Conservation (phyloP, 53 echinoderm and acorn worm species). For the Stichopus horrens region DNA sequence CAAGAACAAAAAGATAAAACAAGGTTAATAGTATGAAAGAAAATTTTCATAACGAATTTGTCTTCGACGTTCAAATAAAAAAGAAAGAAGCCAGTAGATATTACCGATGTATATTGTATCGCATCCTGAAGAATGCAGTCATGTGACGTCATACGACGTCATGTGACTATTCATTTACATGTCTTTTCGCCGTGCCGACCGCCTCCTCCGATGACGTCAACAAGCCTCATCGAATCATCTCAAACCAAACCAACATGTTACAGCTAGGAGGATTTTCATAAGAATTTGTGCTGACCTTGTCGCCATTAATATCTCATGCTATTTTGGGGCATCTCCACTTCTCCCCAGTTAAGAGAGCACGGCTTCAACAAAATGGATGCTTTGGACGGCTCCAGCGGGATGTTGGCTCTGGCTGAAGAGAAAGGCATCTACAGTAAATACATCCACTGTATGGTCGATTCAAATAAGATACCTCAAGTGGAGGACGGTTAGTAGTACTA, state of each 20-base stretch:
- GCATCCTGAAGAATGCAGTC: too few relatives aligned
- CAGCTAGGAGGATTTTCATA: neutral
- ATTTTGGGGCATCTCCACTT: neutral
- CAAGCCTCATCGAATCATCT: neutral
- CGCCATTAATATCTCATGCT: neutral
- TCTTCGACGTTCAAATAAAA: too few relatives aligned
- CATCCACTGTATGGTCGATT: constrained; percentile 33
- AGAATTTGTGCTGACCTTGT: neutral
- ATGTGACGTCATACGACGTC: too few relatives aligned
- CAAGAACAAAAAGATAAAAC: too few relatives aligned
- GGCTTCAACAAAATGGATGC: constrained; percentile 32
- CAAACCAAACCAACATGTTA: neutral
- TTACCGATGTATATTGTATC: too few relatives aligned
- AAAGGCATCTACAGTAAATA: constrained; percentile 29
- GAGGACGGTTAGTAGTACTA: constrained; percentile 3
- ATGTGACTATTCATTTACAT: too few relatives aligned
- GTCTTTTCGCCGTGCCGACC: neutral
- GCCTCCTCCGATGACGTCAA: neutral
- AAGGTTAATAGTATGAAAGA: too few relatives aligned
- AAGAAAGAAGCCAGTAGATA: too few relatives aligned
- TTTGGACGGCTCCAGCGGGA: neutral
- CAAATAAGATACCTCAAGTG: constrained; percentile 29
- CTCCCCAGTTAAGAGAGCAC: neutral
- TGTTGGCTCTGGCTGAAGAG: constrained; percentile 25
- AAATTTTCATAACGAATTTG: too few relatives aligned